These are phyloP conservation scores for Neolamprologus hecqui DNA, from an alignment of 2,113 vertebrate genomes.

Conservation along the genomic window DNA sequence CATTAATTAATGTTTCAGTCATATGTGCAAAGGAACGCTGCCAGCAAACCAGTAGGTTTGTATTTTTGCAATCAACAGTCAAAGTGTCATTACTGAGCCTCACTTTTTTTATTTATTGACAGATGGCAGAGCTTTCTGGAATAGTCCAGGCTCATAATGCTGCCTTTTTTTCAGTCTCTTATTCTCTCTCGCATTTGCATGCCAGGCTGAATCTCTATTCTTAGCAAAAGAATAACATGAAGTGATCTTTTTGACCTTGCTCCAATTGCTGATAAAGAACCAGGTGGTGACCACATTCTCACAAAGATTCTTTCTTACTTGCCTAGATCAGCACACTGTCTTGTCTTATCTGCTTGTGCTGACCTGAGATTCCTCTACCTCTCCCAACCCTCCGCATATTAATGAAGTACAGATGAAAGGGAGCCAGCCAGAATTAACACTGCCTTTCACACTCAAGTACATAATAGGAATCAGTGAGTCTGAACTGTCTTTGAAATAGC, in stretches of 20 bases:
- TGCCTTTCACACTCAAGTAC: slow-evolving; percentile 16
- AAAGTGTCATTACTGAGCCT: background rate
- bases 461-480: slow-evolving; percentile 3
- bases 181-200: slow-evolving; percentile 10
- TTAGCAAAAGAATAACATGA: slow-evolving; percentile 10
- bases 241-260: slow-evolving; percentile 36
- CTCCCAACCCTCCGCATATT: slow-evolving; percentile 19
- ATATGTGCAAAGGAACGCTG: slow-evolving; percentile 18
- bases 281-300: slow-evolving; percentile 40
- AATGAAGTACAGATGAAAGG: slow-evolving; percentile 48
- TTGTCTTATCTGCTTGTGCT: slow-evolving; percentile 37
- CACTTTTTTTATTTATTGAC: background rate
- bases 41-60: slow-evolving; percentile 30
- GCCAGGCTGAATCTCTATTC: background rate
- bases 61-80: slow-evolving; percentile 40
- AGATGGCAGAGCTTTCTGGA: background rate
- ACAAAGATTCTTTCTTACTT: slow-evolving; percentile 26
- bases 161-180: slow-evolving; percentile 11
- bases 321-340: slow-evolving; percentile 35
- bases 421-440: slow-evolving; percentile 27
- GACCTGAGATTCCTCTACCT: slow-evolving; percentile 48
- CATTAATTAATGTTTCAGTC: slow-evolving; percentile 53
- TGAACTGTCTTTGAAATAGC: slow-evolving; percentile 18
- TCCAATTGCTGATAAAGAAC: slow-evolving; percentile 14
- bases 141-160: background rate